phyloP scores from a whole-genome alignment of 2,113 vertebrate genomes.

The Melanostigma gelatinosum region DNA sequence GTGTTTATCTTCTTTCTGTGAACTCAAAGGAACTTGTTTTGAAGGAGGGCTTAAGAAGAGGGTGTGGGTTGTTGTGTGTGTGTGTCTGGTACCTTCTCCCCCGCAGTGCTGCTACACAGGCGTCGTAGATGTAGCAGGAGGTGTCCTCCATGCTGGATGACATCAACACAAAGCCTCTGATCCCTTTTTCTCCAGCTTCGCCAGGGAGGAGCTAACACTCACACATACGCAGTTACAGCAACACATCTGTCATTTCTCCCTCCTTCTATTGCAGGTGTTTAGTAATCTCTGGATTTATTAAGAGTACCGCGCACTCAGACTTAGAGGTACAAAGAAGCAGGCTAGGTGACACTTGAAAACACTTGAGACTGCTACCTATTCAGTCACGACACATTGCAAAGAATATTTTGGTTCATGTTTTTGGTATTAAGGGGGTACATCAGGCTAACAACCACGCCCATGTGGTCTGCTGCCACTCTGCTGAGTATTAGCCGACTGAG shows the following conservation, averaged over 20 bases:
- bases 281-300: background rate
- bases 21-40: background rate
- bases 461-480: background rate
- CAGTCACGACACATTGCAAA: background rate
- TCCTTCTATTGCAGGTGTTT: background rate
- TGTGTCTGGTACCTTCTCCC: constrained; percentile 84
- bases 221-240: background rate
- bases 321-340: background rate
- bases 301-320: background rate
- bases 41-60: background rate
- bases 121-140: constrained; percentile 88
- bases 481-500: background rate
- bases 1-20: background rate
- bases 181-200: constrained; percentile 87
- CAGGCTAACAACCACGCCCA: background rate
- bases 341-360: background rate
- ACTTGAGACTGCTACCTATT: background rate
- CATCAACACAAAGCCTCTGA: constrained; percentile 92
- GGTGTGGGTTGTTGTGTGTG: background rate
- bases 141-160: constrained; percentile 89
- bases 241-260: background rate
- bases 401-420: background rate
- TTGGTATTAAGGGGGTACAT: background rate
- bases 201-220: constrained; percentile 83
- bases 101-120: constrained; percentile 88